Evolutionary conservation across 2,113 vertebrate genomes (phyloP), one percentile per base, ranked within the genome.

Genomic region (Dryoscopus gambensis): DNA sequence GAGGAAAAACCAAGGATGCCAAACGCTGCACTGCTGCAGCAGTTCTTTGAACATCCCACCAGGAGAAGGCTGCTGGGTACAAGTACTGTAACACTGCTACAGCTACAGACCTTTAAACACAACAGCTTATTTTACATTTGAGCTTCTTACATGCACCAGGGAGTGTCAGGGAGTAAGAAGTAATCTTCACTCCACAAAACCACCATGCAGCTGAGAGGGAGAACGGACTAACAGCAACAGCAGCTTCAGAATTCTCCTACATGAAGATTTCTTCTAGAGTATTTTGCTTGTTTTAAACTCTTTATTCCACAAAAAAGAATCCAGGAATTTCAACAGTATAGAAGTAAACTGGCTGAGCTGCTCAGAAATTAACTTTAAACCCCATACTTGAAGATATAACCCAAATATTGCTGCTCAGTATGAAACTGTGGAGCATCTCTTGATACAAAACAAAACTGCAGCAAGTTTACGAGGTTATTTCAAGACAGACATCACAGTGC

Each of bases 1-100:
- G 84, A 62, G 0, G 24, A 64, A 91, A 91, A 94, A 84, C 64
- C 86, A 95, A 78, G 64, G 52, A 92, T 82, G 77, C 91, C 47
- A 42, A 70, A 55, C 0, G 0, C 86, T 87, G 76, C 84, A 18
- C 35, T 88, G 4, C 63, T 92, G 46, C 50, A 30, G 87, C 85
- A 74, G 71, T 80, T 49, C 60, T 76, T 50, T 83, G 67, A 94
- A 69, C 79, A 95, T 5, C 71, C 50, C 62, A 85, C 1, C 75
- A 90, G 74, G 42, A 84, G 30, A 83, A 62, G 2, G 10, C 90
- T 93, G 82, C 50, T 90, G 92, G 63, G 49, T 80, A 59, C 71
- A 94, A 81, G 64, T 52, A 78, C 89, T 83, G 64, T 10, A 21
- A 50, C 73, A 83, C 67, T 77, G 63, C 80, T 46, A 49, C 19